These are phyloP conservation scores for Parnassius orleans DNA, from an alignment of 2,888 invertebrate genomes.

Conservation along the genomic window DNA sequence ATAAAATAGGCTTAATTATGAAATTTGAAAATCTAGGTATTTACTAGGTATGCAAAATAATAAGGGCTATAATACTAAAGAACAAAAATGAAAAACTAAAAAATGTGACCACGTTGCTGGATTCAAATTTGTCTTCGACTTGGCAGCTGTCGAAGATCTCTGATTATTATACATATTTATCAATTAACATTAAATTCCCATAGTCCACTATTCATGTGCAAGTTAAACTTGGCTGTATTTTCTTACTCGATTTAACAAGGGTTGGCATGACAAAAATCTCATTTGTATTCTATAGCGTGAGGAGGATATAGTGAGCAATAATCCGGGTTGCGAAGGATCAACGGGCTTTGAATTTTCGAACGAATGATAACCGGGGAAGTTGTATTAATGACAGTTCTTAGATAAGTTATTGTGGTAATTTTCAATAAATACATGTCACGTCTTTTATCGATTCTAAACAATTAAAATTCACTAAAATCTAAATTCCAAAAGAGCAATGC, in stretches of 20 bases:
- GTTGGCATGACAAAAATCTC: slow-evolving; percentile 24
- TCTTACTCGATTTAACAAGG: slow-evolving; percentile 24
- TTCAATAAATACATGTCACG: neutral
- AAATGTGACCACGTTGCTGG: no score
- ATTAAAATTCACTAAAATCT: no score
- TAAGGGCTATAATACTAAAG: no score
- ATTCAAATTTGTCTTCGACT: no score
- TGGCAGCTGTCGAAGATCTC: no score
- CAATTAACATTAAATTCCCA: no score
- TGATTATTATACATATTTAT: no score
- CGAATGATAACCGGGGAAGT: slow-evolving; percentile 21
- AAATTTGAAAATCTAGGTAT: no score
- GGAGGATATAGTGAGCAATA: slow-evolving; percentile 21
- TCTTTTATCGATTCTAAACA: neutral
- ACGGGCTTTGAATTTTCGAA: slow-evolving; percentile 23
- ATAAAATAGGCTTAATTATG: no score
- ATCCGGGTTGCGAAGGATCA: slow-evolving; percentile 27
- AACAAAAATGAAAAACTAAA: no score
- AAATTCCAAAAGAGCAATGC: no score
- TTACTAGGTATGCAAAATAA: no score
- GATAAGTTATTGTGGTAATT: neutral
- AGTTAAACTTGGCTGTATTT: slow-evolving; percentile 14
- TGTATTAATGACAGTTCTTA: slow-evolving; percentile 4
- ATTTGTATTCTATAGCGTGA: slow-evolving; percentile 24
- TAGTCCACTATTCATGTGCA: slow-evolving; percentile 7